These are phyloP conservation scores for Hydrozoanthus gracilis DNA, from an alignment of 92 coral and sea anemone genomes.

Conservation along the genomic window DNA sequence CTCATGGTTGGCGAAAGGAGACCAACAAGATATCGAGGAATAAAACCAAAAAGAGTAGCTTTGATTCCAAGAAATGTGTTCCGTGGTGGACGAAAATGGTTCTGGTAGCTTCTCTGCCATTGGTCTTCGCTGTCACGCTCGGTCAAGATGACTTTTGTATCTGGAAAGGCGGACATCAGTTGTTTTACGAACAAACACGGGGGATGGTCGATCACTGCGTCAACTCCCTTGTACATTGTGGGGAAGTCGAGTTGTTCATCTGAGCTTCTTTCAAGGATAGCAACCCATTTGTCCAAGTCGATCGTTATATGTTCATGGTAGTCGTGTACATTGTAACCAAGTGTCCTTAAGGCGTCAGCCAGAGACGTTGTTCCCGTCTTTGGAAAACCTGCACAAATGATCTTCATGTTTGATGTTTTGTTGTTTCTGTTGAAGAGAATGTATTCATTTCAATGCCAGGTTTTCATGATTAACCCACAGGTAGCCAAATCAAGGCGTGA, in stretches of 20 bases:
- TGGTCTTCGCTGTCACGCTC: constrained; percentile 34
- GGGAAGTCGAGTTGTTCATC: constrained; percentile 7
- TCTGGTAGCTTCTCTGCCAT: constrained; percentile 10
- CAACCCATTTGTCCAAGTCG: constrained; percentile 16
- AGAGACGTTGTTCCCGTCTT: constrained; percentile 32
- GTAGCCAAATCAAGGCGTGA: too few relatives aligned
- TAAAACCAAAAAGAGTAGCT: constrained; percentile 19
- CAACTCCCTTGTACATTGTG: constrained; percentile 24
- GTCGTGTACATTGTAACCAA: constrained; percentile 23
- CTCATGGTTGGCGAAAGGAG: constrained; percentile 13
- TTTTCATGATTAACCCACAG: too few relatives aligned
- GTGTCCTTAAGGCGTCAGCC: constrained; percentile 2
- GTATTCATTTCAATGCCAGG: too few relatives aligned
- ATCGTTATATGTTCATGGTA: constrained; percentile 24
- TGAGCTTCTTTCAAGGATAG: constrained; percentile 9
- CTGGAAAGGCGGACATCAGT: constrained; percentile 9
- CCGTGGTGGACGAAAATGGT: constrained; percentile 19
- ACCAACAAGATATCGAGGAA: neutral
- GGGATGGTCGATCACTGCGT: constrained; percentile 16
- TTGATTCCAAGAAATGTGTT: constrained; percentile 15
- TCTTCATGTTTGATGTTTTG: neutral
- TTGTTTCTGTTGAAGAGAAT: too few relatives aligned
- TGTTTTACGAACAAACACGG: constrained; percentile 17
- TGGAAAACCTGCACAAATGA: constrained; percentile 28
- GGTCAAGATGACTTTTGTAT: constrained; percentile 20